Conservation (phyloP, 1,140 invertebrate species). For the Euura saliciscinereae region DNA sequence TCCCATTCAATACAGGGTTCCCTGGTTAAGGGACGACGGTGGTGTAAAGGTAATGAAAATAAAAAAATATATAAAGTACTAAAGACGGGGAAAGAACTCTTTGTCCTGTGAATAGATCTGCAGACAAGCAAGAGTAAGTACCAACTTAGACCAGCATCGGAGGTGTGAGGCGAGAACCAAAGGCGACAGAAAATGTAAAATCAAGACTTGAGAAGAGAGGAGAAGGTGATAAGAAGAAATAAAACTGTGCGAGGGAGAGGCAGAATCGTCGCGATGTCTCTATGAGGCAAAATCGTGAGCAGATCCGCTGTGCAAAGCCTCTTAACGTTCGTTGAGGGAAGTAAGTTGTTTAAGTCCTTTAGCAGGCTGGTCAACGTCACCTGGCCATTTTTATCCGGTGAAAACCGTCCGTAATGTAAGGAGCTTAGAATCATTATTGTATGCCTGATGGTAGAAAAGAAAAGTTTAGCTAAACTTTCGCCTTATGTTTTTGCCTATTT, state of each 20-base stretch:
- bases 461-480: conserved; percentile 33
- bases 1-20: no score
- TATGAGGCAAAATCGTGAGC: no score
- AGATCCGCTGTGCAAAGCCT: conserved; percentile 32
- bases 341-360: conserved; percentile 46
- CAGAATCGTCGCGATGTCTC: no score
- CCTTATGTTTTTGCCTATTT: conserved; percentile 1
- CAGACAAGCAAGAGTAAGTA: no score
- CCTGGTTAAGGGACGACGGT: no score
- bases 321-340: conserved; percentile 32
- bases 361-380: conserved; percentile 40
- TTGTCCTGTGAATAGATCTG: no score
- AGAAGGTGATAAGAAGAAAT: neutral
- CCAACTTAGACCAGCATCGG: no score
- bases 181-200: no score
- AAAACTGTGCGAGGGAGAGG: neutral
- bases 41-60: no score
- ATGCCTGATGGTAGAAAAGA: conserved; percentile 26
- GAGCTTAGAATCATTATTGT: conserved; percentile 43
- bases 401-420: conserved; percentile 37
- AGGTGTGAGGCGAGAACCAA: no score
- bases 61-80: no score
- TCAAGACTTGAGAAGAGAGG: neutral
- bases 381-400: conserved; percentile 38
- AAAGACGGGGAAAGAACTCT: no score